Evolutionary conservation across 2,113 vertebrate genomes (phyloP), one percentile per base, ranked within the genome.

Genomic region (Cryptomyrus ogoouensis): DNA sequence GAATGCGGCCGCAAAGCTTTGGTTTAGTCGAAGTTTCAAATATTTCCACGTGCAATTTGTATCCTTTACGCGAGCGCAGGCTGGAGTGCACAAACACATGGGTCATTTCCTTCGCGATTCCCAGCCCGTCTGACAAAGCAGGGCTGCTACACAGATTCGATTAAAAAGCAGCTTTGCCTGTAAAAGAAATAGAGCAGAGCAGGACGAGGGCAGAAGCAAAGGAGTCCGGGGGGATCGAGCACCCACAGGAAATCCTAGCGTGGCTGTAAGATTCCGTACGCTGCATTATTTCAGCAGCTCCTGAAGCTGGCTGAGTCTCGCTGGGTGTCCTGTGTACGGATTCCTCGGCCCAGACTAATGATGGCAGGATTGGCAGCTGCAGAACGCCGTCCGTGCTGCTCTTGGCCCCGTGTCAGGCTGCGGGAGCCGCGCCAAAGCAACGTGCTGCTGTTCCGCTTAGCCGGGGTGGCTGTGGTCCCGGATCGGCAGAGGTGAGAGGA

Each of bases 301-400:
- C 92, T 90, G 90, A 94, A 50, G 50, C 91, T 46, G 91, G 90
- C 90, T 9, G 92, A 92, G 91, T 89, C 90, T 92, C 83, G 89
- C 90, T 92, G 91, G 91, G 91, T 93, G 94, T 94, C 94, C 94
- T 94, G 93, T 93, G 93, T 94, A 93, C 91, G 19, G 91, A 90
- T 92, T 90, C 90, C 53, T 62, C 39, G 94, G 94, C 95, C 95
- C 92, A 95, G 93, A 95, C 93, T 96, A 96, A 96, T 93, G 96
- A 95, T 94, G 92, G 93, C 93, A 90, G 94, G 90, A 90, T 92
- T 91, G 83, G 92, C 91, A 93, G 94, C 93, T 94, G 93, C 91
- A 77, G 90, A 92, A 93, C 89, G 91, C 91, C 91, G 31, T 19
- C 58, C 21, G 89, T 90, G 91, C 92, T 94, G 93, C 93, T 89